A percentile compares a stretch with the other conserved stretches of the same genome.
phyloP scores from a whole-genome alignment of 2,113 vertebrate genomes.

The Nothocercus julius region DNA sequence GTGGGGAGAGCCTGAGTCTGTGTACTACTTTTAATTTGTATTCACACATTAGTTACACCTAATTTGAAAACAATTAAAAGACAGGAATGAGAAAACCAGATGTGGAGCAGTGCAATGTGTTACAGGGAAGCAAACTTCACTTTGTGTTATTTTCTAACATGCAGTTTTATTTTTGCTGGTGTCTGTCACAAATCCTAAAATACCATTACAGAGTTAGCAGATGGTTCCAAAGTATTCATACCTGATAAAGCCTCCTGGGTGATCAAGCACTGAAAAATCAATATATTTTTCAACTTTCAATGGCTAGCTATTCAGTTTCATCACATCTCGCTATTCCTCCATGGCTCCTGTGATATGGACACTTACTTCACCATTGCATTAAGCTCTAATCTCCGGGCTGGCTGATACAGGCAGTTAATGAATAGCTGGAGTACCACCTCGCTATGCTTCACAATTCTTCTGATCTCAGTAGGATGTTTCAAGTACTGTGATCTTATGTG shows the following conservation, averaged over 20 bases:
- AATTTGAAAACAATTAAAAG: constrained; percentile 64
- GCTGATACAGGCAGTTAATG: constrained; percentile 67
- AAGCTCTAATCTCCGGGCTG: constrained; percentile 69
- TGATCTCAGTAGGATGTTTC: constrained; percentile 75
- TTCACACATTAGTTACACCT: constrained; percentile 37
- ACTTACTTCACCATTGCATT: constrained; percentile 71
- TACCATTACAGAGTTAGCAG: constrained; percentile 68
- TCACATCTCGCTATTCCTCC: constrained; percentile 72
- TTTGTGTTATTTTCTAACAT: constrained; percentile 64
- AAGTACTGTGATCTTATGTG: constrained; percentile 72
- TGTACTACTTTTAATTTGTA: constrained; percentile 50
- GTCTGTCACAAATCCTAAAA: constrained; percentile 76
- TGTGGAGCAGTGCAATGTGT: constrained; percentile 43
- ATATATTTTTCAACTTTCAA: constrained; percentile 76
- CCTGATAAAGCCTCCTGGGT: constrained; percentile 73
- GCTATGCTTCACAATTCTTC: constrained; percentile 59
- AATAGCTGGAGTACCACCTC: constrained; percentile 61
- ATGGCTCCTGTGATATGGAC: constrained; percentile 66
- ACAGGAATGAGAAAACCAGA: constrained; percentile 33
- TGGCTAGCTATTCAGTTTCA: constrained; percentile 71
- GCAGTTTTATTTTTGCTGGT: constrained; percentile 66
- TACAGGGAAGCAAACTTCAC: constrained; percentile 23
- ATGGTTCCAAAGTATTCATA: constrained; percentile 63
- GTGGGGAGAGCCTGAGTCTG: constrained; percentile 27
- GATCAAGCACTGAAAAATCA: constrained; percentile 76